These are phyloP conservation scores for Hippocampus kuda DNA, from an alignment of 2,797 vertebrate species.

Conservation along the genomic window DNA sequence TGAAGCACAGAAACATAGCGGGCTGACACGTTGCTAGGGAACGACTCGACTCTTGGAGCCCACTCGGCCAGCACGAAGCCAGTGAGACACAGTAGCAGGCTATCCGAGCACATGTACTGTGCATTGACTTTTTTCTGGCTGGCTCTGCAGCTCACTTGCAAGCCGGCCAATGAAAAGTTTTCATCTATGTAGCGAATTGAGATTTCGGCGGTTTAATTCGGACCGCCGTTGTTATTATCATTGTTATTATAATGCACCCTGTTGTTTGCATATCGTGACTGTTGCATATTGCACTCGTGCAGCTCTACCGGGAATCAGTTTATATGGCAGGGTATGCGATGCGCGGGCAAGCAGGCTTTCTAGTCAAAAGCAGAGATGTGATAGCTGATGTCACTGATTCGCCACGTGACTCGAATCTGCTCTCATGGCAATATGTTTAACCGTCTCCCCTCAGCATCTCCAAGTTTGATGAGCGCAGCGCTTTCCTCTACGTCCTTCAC, in stretches of 20 bases:
- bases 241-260: not conserved
- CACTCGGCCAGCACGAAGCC: conserved; percentile 55
- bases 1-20: conserved; percentile 44
- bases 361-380: not conserved
- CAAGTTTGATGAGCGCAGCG: conserved; percentile 94
- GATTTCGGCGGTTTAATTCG: not conserved
- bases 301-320: no score
- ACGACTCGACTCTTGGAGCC: conserved; percentile 52
- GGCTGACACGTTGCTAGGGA: conserved; percentile 64
- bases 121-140: conserved; percentile 18
- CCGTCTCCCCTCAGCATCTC: conserved; percentile 77
- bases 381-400: conserved; percentile 11
- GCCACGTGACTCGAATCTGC: conserved; percentile 4
- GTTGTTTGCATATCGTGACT: not conserved
- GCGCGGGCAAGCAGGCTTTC: not conserved
- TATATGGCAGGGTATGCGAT: not conserved
- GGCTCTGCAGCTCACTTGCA: not conserved
- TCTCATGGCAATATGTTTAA: conserved; percentile 6
- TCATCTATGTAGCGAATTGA: not conserved
- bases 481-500: conserved; percentile 94
- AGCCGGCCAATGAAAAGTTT: not conserved
- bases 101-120: conserved; percentile 28
- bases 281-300: no score
- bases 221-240: no score
- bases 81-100: conserved; percentile 49